A percentile compares a stretch with the other conserved stretches of the same genome.
These are phyloP conservation scores for Danionella dracula DNA, from an alignment of 2,797 vertebrate species.

Conservation along the genomic window DNA sequence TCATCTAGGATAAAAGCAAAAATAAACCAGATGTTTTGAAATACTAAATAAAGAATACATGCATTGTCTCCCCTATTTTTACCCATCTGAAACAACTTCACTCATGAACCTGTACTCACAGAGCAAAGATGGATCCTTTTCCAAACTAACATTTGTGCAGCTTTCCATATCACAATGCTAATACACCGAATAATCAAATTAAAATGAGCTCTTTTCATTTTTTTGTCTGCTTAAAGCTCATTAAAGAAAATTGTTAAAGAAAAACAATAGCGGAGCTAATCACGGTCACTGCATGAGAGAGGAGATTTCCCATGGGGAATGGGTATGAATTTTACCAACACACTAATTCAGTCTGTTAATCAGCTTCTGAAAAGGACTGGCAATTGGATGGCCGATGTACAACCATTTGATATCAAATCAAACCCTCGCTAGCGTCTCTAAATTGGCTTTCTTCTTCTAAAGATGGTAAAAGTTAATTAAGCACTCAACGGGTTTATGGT, in stretches of 20 bases:
- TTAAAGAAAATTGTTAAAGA: constrained; percentile 85
- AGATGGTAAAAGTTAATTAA: constrained; percentile 92
- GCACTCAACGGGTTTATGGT: constrained; percentile 87
- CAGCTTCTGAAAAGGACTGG: constrained; percentile 77
- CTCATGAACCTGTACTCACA: not conserved
- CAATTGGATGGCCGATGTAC: constrained; percentile 82
- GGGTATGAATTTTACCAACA: constrained; percentile 86
- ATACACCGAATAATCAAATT: constrained; percentile 70
- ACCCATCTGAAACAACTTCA: not conserved
- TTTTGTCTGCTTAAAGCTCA: constrained; percentile 81
- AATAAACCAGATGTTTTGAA: too few species aligned
- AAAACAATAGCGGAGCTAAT: constrained; percentile 85
- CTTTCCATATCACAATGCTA: constrained; percentile 38
- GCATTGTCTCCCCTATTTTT: too few species aligned
- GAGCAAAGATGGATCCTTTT: not conserved
- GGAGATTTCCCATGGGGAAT: constrained; percentile 81
- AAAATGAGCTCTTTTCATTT: constrained; percentile 68
- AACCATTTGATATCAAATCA: constrained; percentile 89
- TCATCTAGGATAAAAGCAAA: too few species aligned
- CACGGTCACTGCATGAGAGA: constrained; percentile 80
- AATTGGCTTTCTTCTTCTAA: constrained; percentile 87
- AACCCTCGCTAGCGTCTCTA: constrained; percentile 85
- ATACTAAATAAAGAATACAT: too few species aligned
- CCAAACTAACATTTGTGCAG: not conserved
- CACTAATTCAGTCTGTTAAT: constrained; percentile 89